Conservation (phyloP, 1,140 invertebrate genomes). For the Rhagoletis pomonella region DNA sequence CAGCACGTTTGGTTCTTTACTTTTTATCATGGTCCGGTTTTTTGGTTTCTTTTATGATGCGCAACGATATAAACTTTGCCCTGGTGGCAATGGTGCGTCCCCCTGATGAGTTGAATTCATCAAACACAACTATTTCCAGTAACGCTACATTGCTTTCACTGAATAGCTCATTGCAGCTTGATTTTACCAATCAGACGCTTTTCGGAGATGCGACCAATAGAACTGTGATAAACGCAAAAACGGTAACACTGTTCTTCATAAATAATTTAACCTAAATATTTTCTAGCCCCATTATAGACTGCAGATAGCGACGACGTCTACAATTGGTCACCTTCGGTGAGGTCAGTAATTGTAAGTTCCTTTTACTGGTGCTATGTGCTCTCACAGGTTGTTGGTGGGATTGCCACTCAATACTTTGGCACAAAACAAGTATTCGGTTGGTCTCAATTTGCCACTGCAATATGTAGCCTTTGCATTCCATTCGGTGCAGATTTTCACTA, state of each 20-base stretch:
- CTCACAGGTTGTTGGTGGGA: conserved; percentile 82
- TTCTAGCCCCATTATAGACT: neutral
- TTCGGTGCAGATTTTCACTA: conserved; percentile 79
- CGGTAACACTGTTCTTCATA: neutral
- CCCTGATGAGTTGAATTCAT: neutral
- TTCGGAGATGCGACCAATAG: conserved; percentile 58
- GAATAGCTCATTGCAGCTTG: neutral
- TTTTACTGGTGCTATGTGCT: conserved; percentile 86
- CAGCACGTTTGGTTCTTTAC: conserved; percentile 81
- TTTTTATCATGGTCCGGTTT: conserved; percentile 84
- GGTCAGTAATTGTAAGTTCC: conserved; percentile 80
- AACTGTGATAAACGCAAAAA: conserved; percentile 48
- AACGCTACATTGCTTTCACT: neutral
- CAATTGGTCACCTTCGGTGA: conserved; percentile 78
- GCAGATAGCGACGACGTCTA: conserved; percentile 64
- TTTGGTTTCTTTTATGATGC: conserved; percentile 85
- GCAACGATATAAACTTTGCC: conserved; percentile 83
- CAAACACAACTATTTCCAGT: neutral
- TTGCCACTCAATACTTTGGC: conserved; percentile 86
- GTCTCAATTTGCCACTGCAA: conserved; percentile 81
- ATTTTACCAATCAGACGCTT: neutral
- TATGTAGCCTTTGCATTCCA: conserved; percentile 82
- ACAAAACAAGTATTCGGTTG: conserved; percentile 86
- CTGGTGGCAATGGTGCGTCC: conserved; percentile 80
- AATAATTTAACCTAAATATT: neutral